A percentile compares a stretch with the other conserved stretches of the same genome.
Conservation (phyloP, 2,888 invertebrate genomes). For the Eustalomyia histrio region DNA sequence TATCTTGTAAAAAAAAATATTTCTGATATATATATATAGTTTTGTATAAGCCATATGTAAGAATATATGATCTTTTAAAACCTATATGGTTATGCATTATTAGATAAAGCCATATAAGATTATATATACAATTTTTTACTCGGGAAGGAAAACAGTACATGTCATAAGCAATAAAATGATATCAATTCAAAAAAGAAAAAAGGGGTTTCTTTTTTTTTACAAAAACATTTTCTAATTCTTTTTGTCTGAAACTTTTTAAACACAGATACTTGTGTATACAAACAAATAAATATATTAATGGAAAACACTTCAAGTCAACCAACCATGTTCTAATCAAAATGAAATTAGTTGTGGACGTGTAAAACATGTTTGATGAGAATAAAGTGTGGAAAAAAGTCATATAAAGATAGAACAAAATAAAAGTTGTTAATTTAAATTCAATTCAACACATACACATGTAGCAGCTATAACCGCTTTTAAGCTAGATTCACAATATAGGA, state of each 20-base stretch:
- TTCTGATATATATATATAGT: too few species aligned
- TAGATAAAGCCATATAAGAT: too few species aligned
- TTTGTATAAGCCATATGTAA: too few species aligned
- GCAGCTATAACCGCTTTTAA: background rate
- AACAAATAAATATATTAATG: conserved; percentile 1
- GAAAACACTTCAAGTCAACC: background rate
- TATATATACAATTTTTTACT: too few species aligned
- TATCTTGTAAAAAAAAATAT: too few species aligned
- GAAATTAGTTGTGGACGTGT: conserved; percentile 46
- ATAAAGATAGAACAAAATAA: background rate
- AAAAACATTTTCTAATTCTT: background rate
- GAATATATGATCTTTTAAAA: too few species aligned
- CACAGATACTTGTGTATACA: background rate
- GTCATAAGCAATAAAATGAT: conserved; percentile 3
- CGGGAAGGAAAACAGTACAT: background rate
- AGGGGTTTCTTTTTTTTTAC: background rate
- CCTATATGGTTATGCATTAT: too few species aligned
- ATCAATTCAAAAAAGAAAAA: conserved; percentile 11
- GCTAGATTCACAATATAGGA: too few species aligned
- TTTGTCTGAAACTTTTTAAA: background rate
- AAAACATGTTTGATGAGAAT: conserved; percentile 37
- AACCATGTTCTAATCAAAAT: conserved; percentile 36
- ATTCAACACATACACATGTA: conserved; percentile 13
- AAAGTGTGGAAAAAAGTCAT: background rate
- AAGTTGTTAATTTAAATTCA: conserved; percentile 16